Evolutionary conservation across 2,888 invertebrate genomes (phyloP).

Genomic region (Globia sparganii): DNA sequence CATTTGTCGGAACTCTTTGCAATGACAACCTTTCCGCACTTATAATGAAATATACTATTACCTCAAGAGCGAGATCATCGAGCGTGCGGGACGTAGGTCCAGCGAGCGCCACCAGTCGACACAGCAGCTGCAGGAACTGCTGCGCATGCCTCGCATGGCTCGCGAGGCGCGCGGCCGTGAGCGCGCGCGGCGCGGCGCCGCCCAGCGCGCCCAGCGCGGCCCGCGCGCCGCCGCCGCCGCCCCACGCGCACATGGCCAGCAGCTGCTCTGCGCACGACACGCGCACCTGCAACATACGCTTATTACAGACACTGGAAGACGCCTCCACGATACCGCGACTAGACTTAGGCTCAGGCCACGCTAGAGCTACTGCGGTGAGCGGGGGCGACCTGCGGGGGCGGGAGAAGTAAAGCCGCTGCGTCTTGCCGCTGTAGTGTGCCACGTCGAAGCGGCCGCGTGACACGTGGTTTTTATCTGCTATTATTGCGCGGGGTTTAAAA

Average conservation of each 20-base stretch:
- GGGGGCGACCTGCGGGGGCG: too few species aligned
- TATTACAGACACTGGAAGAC: background rate
- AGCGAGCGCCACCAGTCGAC: conserved; percentile 92
- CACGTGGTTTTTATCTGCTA: conserved; percentile 4
- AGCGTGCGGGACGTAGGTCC: conserved; percentile 93
- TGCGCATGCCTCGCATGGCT: conserved; percentile 93
- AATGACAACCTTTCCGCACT: too few species aligned
- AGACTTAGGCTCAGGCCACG: too few species aligned
- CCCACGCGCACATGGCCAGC: conserved; percentile 95
- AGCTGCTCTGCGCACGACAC: conserved; percentile 96
- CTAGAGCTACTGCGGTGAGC: too few species aligned
- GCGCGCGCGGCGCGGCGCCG: conserved; percentile 87
- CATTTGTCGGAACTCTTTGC: too few species aligned
- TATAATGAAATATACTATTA: too few species aligned
- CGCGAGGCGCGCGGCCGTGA: conserved; percentile 88
- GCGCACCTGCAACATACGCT: conserved; percentile 88
- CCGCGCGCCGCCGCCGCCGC: conserved; percentile 93
- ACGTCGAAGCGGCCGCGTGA: conserved; percentile 5
- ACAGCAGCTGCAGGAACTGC: conserved; percentile 94
- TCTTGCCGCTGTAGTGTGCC: too few species aligned
- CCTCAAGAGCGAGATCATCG: conserved; percentile 87
- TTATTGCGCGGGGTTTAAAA: background rate
- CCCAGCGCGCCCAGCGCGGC: conserved; percentile 82
- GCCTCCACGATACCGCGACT: background rate
- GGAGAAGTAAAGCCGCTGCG: too few species aligned